Base-by-base conservation (phyloP, 1,140 invertebrate genomes). In the Mycetomoellerius zeteki region DNA sequence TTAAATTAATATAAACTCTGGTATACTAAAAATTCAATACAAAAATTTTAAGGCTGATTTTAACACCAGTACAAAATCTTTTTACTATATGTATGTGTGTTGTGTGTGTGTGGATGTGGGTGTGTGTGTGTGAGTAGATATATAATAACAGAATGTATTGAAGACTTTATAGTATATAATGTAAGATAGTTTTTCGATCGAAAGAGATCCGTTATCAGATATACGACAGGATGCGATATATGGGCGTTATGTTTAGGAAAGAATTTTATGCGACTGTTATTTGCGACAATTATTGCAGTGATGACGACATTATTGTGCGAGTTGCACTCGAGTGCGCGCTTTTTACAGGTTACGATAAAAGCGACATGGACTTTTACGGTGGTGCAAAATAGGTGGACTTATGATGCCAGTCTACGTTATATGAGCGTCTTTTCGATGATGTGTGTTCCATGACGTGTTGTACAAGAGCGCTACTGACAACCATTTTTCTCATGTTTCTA, bases 341-440 rank as follows among this genome's bases (percentile, higher is more conserved):
- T 67, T 87, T 87, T 84, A 85, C 67, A 69, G 85, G 80, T 87
- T 87, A 84, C 71, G 80, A 62, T 84, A 87, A 87, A 87, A 87
- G 78, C 62, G 33, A 50, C 50, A 56, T 37, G 12, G 52, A 43
- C 64, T 65, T 84, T 87, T 69, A 84, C 58, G 37, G 47, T 37
- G n/a, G 50, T 10, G 71, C 86, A 65, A 87, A 60, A 87, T 75
- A n/a, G 60, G 33, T 85, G 65, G 71, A 84, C 71, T 87, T 87
- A 67, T 87, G 52, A 84, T 43, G 21, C 47, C 37, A 65, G 71
- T 87, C 75, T 75, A 84, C 43, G 37, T 85, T 87, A 87, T 85
- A 85, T 16, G 86, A 76, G 24, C 71, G 52, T 58, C 71, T 85
- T 87, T 85, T 75, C 60, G 76, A 73, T 16, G 76, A 62, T 72